Conservation (phyloP, 92 coral and sea anemone genomes). For the Porites cylindrica region DNA sequence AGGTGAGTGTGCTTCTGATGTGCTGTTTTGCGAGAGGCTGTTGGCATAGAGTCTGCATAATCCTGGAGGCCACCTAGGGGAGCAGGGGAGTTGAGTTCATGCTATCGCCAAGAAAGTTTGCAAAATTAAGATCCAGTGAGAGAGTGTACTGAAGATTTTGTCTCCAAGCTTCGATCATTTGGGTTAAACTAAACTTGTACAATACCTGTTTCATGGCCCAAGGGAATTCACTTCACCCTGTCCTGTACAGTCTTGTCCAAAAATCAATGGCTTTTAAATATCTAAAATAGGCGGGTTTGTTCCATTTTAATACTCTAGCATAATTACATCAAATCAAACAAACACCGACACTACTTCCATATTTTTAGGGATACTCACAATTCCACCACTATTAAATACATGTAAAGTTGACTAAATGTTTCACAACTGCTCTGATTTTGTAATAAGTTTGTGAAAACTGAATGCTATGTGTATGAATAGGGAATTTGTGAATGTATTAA, state of each 20-base stretch:
- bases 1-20: too few relatives aligned
- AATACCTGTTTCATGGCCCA: conserved; percentile 49
- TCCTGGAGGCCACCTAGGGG: too few relatives aligned
- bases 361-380: conserved; percentile 42
- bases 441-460: conserved; percentile 36
- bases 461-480: conserved; percentile 38
- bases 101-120: too few relatives aligned
- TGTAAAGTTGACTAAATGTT: conserved; percentile 35
- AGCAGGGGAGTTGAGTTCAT: too few relatives aligned
- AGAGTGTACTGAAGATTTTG: too few relatives aligned
- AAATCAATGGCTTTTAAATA: conserved; percentile 41
- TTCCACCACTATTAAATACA: conserved; percentile 44
- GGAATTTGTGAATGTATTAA: conserved; percentile 40
- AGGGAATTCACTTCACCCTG: conserved; percentile 53
- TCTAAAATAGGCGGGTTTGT: conserved; percentile 47
- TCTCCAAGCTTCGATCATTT: too few relatives aligned
- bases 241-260: conserved; percentile 41
- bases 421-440: conserved; percentile 49
- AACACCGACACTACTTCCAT: conserved; percentile 47
- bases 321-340: conserved; percentile 50
- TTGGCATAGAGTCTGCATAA: too few relatives aligned
- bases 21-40: too few relatives aligned
- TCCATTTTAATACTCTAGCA: conserved; percentile 41
- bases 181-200: conserved; percentile 29
- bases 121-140: too few relatives aligned